A percentile compares a stretch with the other conserved stretches of the same genome.
These are phyloP conservation scores for Athrips mouffetella DNA, from an alignment of 2,888 invertebrate species.

Conservation along the genomic window DNA sequence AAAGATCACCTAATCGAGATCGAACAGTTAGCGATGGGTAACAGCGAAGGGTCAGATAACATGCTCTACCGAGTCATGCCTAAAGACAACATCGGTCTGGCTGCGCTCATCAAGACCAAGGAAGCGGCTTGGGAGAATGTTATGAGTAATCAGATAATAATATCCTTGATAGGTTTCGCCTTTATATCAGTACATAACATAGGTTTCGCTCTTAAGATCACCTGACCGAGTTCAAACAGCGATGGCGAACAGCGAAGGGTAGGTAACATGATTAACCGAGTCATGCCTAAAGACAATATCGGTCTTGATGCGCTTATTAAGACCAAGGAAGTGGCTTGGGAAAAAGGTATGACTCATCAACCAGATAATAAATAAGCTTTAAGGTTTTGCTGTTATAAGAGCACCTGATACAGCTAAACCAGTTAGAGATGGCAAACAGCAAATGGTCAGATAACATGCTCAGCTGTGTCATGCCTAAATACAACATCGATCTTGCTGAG, in stretches of 20 bases:
- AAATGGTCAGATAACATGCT: constrained; percentile 99
- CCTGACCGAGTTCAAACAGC: constrained; percentile 99
- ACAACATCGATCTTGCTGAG: constrained; percentile 98
- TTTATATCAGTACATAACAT: too few relatives aligned
- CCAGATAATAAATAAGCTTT: too few relatives aligned
- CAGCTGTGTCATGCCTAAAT: constrained; percentile 99
- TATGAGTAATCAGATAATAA: constrained; percentile 54
- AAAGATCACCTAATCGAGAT: constrained; percentile 98
- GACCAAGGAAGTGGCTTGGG: constrained; percentile 97
- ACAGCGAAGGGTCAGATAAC: constrained; percentile 98
- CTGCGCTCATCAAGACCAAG: constrained; percentile 95
- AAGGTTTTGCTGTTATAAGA: too few relatives aligned
- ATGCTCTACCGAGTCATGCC: constrained; percentile 99
- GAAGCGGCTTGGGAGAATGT: constrained; percentile 96
- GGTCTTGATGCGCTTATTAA: constrained; percentile 96
- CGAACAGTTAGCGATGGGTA: constrained; percentile 98
- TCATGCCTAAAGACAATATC: constrained; percentile 99
- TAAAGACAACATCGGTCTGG: constrained; percentile 98
- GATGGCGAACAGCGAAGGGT: constrained; percentile 98
- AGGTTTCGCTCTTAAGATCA: too few relatives aligned
- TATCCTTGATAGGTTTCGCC: too few relatives aligned
- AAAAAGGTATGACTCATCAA: constrained; percentile 87
- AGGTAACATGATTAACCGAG: constrained; percentile 98
- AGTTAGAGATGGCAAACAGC: constrained; percentile 98
- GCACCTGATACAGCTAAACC: constrained; percentile 98